Base-by-base conservation (phyloP, 2,888 invertebrate genomes). In the Gnatocerus cornutus region DNA sequence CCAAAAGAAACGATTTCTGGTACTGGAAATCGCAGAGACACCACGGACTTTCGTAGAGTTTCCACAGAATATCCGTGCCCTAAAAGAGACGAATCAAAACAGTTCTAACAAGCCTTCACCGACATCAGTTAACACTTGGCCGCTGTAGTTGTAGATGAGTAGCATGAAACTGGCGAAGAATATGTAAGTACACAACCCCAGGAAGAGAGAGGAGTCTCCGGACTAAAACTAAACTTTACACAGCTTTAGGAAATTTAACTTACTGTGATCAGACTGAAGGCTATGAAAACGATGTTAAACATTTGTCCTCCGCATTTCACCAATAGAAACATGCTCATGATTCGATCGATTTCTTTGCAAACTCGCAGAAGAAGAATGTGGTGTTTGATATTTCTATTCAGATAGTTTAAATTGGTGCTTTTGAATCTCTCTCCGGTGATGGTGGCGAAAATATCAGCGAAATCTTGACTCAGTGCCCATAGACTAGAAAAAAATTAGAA, bases 381-480 rank as follows among this genome's bases (percentile, higher is more conserved):
- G 33, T 55, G 37, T 33, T 37, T 10, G 10, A 55, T 33, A n/a
- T 55, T 55, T 55, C 33, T 55, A 7, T 37, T 6, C 3, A 55
- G 14, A n/a, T 30, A 55, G 7, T 6, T 33, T 1, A 12, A 10
- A 33, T 55, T 55, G 1, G 12, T 37, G 29, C 30, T 33, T 12
- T 13, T 33, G n/a, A 55, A 55, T 12, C 12, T 14, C 9, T 16
- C 12, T 13, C n/a, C 10, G 9, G 9, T 1, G 3, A 55, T 7
- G 1, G 12, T 33, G 5, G 9, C 29, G 10, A 55, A 37, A 33
- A 55, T 37, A 7, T 55, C 14, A 55, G 7, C 9, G 12, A 30
- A 55, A 13, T 41, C n/a, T 41, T 41, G 9, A 41, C n/a, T 6
- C 1, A 41, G 41, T 3, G 12, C 5, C 41, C 41, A 41, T 6